A percentile compares a stretch with the other conserved stretches of the same genome.
These are phyloP conservation scores for Mareca strepera DNA, from an alignment of 2,797 vertebrate species.

Conservation along the genomic window DNA sequence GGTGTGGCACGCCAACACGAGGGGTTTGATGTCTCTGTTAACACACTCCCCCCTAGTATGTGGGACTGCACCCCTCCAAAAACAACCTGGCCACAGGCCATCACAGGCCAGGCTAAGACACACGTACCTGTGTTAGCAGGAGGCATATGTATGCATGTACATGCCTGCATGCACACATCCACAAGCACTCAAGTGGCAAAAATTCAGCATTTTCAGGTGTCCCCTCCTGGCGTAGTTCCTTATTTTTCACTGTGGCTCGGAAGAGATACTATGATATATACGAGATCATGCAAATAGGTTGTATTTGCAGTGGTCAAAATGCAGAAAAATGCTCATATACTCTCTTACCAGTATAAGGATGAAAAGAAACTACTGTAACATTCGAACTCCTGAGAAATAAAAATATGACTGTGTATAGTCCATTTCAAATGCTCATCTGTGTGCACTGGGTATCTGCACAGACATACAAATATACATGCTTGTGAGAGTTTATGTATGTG, in stretches of 20 bases:
- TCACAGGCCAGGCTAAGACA: background rate
- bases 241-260: background rate
- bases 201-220: background rate
- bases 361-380: background rate
- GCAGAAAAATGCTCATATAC: background rate
- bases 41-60: fast-evolving
- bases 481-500: fast-evolving
- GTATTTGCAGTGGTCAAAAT: background rate
- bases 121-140: background rate
- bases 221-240: background rate
- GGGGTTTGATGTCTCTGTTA: background rate
- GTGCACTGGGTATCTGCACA: background rate
- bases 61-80: background rate
- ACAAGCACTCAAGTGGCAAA: background rate
- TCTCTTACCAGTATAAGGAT: background rate
- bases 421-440: background rate
- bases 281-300: background rate
- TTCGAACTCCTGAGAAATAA: background rate
- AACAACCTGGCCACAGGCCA: background rate
- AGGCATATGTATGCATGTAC: background rate
- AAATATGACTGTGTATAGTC: background rate
- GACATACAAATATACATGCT: background rate
- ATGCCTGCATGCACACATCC: background rate
- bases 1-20: background rate
- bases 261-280: background rate